Evolutionary conservation across 2,113 vertebrate genomes (phyloP), one percentile per base, ranked within the genome.

Genomic region (Euleptes europaea): DNA sequence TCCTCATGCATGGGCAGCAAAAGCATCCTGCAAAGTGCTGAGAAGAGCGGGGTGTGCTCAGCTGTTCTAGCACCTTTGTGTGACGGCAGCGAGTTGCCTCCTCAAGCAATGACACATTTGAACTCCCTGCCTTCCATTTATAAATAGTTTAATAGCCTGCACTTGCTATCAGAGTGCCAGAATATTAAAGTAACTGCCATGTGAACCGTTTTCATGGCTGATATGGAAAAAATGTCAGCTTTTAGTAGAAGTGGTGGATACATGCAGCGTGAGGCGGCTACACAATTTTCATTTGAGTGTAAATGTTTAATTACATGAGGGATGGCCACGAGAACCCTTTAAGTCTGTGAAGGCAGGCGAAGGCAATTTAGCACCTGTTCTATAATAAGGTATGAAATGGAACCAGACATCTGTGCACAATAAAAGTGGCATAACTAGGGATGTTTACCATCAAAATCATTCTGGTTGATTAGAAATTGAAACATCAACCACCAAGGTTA

Each of bases 281-380:
- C 70, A 85, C 84, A 75, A 78, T 91, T 88, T 82, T 84, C 89
- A 90, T 86, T 86, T 87, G 91, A 92, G 86, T 86, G 80, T 91
- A 93, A 94, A 91, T 90, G 80, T 93, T 93, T 94, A 93, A 93
- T 93, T 90, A 89, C 88, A 84, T 92, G 89, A 88, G 88, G 78
- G 88, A 94, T 84, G 80, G 88, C 84, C 90, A 86, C 47, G 84
- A 91, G 84, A 90, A 78, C 57, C 88, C 85, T 90, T 88, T 57
- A 86, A 69, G 83, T 80, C 78, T 74, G 54, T 33, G 73, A 92
- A 87, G 83, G 86, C 85, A 93, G 93, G 90, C 92, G 86, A 88
- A 92, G 75, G 84, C 90, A 89, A 89, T 93, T 91, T 91, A 91
- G 86, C 92, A 92, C 91, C 93, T 92, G 92, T 87, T 83, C 93